phyloP scores from a whole-genome alignment of 2,888 invertebrate genomes.

The Iselma pallidipennis region DNA sequence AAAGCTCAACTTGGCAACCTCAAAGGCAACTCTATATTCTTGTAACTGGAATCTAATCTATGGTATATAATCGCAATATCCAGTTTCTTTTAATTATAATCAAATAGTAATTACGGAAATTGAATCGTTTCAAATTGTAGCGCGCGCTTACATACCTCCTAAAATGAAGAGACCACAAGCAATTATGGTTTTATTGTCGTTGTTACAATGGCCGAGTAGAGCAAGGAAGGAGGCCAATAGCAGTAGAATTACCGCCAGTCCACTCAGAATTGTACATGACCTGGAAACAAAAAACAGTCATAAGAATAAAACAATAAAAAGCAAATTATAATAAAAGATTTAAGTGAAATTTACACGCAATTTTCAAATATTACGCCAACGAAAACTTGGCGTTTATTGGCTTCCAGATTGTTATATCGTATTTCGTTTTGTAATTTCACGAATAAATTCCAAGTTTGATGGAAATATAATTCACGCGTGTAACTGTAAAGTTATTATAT shows the following conservation, averaged over 20 bases:
- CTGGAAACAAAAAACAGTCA: constrained; percentile 54
- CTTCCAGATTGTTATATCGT: constrained; percentile 22
- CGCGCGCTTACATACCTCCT: constrained; percentile 57
- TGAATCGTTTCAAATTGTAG: background rate
- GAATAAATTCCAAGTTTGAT: constrained; percentile 41
- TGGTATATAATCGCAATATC: background rate
- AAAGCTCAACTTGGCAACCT: constrained; percentile 34
- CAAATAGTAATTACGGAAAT: background rate
- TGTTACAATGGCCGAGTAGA: constrained; percentile 63
- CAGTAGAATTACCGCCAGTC: constrained; percentile 59
- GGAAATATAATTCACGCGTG: constrained; percentile 43
- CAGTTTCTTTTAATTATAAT: background rate
- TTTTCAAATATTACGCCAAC: background rate
- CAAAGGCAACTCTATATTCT: constrained; percentile 7
- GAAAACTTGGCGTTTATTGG: constrained; percentile 14
- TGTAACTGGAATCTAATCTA: too few relatives aligned
- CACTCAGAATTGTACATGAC: constrained; percentile 64
- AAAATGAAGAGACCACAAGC: constrained; percentile 65
- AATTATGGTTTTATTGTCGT: constrained; percentile 64
- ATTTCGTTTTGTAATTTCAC: constrained; percentile 34
- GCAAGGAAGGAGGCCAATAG: constrained; percentile 62
- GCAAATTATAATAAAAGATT: background rate
- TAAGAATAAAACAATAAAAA: constrained; percentile 1
- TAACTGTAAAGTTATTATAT: constrained; percentile 40
- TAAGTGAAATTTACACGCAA: background rate